Evolutionary conservation across 2,113 vertebrate genomes (phyloP).

Genomic region (human): GRCh38 chr18:72498001-72498500

Average conservation of each 20-base stretch:
- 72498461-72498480: background rate
- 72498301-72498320: background rate
- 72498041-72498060: background rate
- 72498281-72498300: background rate
- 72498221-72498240: background rate
- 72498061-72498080: background rate
- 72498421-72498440: background rate
- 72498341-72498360: background rate
- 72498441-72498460: background rate
- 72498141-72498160: background rate
- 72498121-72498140: background rate
- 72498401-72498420: background rate
- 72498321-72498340: background rate
- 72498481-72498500: background rate
- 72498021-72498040: background rate
- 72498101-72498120: background rate
- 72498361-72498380: background rate
- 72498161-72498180: background rate
- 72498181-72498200: background rate
- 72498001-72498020: background rate
- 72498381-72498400: background rate
- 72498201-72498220: background rate
- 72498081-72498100: background rate
- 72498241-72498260: background rate
- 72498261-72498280: background rate